Evolutionary conservation across 1,140 invertebrate species (phyloP).

Genomic region (Caenorhabditis inopinata): DNA sequence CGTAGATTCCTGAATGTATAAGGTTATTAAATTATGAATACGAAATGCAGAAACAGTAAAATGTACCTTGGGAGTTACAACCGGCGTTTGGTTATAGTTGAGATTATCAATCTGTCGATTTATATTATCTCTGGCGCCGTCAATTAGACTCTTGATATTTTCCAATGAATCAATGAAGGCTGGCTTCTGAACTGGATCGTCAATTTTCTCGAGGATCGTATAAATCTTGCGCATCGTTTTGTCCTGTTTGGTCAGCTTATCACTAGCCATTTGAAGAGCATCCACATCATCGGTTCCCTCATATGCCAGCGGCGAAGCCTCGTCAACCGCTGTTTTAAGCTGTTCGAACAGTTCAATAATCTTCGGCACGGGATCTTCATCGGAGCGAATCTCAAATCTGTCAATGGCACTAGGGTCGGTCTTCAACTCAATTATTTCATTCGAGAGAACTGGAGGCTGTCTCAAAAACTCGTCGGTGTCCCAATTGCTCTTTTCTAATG

Average conservation of each 20-base stretch:
- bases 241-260: conserved; percentile 21
- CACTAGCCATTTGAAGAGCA: conserved; percentile 22
- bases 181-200: background rate
- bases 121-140: background rate
- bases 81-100: conserved; percentile 2
- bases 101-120: conserved; percentile 26
- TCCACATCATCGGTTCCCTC: conserved; percentile 2
- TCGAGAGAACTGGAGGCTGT: background rate
- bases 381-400: background rate
- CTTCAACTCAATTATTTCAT: background rate
- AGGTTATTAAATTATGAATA: background rate
- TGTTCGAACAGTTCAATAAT: background rate
- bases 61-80: background rate
- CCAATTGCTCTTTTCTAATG: background rate
- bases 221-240: background rate
- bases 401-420: conserved; percentile 11
- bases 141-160: background rate
- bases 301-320: background rate
- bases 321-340: background rate
- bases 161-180: background rate
- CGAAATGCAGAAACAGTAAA: background rate
- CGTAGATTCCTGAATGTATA: background rate
- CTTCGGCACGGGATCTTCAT: conserved; percentile 9
- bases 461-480: background rate
- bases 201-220: background rate